These are phyloP conservation scores for Muscicapa comitata DNA, from an alignment of 2,797 vertebrate species.

Conservation along the genomic window DNA sequence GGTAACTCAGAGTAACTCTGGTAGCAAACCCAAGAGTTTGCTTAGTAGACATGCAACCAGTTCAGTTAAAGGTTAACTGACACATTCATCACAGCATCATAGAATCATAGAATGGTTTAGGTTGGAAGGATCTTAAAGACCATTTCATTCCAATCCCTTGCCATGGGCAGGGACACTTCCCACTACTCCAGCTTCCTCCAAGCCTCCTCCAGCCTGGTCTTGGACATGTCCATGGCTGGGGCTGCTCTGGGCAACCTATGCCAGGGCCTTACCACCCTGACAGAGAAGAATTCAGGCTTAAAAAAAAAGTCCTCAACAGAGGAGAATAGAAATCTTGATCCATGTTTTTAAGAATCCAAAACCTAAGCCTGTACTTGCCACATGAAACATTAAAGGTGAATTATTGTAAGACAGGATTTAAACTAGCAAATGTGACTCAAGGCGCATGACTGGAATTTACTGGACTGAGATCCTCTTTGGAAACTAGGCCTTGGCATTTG, in stretches of 20 bases:
- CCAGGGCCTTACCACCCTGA: background rate
- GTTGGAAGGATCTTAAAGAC: background rate
- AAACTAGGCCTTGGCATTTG: constrained; percentile 26
- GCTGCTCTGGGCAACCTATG: background rate
- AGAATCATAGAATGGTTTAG: background rate
- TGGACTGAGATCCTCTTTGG: background rate
- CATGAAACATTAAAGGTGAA: background rate
- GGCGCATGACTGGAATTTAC: background rate
- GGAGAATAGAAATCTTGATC: background rate
- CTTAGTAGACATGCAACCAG: background rate
- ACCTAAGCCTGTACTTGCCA: background rate
- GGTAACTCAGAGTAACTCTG: background rate
- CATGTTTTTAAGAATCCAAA: background rate
- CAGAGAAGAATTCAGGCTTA: background rate
- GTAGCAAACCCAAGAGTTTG: background rate
- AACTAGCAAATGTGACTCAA: background rate
- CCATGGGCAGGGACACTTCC: background rate
- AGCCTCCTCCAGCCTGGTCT: fast-evolving
- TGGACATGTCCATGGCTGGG: background rate
- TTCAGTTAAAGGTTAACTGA: background rate
- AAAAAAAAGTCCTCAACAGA: background rate
- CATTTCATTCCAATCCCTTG: background rate
- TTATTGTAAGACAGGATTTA: background rate
- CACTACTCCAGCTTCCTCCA: background rate
- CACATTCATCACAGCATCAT: background rate